Base-by-base conservation (phyloP, 2,797 vertebrate genomes). In the Tamandua tetradactyla region DNA sequence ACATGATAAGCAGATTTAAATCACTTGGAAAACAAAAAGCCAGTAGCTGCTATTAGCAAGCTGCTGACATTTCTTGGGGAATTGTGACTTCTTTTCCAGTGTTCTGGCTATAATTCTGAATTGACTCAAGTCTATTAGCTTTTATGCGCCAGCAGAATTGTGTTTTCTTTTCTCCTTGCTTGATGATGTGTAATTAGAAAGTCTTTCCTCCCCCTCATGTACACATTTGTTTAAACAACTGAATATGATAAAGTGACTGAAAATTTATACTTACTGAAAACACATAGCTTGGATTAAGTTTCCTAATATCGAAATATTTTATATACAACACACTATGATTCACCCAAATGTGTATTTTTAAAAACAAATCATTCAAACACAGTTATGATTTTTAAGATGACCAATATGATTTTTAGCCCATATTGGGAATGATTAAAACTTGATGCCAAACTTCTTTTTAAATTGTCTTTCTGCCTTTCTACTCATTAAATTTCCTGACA, bases 101-200 rank as follows among this genome's bases (percentile, higher is more conserved):
- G 71, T 95, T 97, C 87, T 87, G 93, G 47, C 74, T 89, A 92
- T 97, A 96, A 95, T 93, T 98, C 96, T 96, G 89, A 97, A 98
- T 64, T 61, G 80, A 69, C n/a, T 98, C 40, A 40, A 71, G 89
- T 5, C 64, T 66, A 47, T 75, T 27, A 90, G 25, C 20, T 80
- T 86, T 80, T 94, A 75, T 74, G 94, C 81, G 66, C 14, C n/a
- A 94, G 87, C 7, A 87, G 79, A 57, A 89, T 96, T 97, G 82
- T 69, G 95, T 97, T 95, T 95, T 90, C 76, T 92, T 97, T 97
- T 88, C 94, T 76, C 37, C 83, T 96, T 95, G 57, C 68, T 74
- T 75, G 52, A 52, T 95, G 91, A 95, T 95, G 61, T 85, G 20
- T 94, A 97, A 97, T 97, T 97, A 94, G 83, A 97, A 83, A 97